Conservation (phyloP, 1,140 invertebrate species). For the Ladona fulva region DNA sequence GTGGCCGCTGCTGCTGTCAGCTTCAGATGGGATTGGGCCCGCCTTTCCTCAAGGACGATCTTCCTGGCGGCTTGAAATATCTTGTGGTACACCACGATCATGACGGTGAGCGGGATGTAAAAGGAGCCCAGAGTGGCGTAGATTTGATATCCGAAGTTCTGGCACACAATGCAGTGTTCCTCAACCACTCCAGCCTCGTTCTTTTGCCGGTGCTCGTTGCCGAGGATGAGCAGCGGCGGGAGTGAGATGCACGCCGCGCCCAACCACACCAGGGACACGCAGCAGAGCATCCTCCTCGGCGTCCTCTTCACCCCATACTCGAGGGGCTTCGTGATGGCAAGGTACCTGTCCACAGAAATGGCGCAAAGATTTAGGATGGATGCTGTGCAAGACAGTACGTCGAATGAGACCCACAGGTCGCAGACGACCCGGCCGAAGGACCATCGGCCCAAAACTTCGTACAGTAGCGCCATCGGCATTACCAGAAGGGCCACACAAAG, state of each 20-base stretch:
- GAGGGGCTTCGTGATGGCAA: constrained; percentile 83
- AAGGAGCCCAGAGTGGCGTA: constrained; percentile 85
- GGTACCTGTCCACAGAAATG: constrained; percentile 80
- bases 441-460: constrained; percentile 73
- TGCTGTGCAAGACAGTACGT: constrained; percentile 73
- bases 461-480: constrained; percentile 78
- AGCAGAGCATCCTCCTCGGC: constrained; percentile 70
- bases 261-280: constrained; percentile 82
- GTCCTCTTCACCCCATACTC: constrained; percentile 83
- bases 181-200: constrained; percentile 45
- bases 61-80: constrained; percentile 76
- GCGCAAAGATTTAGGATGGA: constrained; percentile 87
- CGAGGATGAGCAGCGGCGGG: constrained; percentile 76
- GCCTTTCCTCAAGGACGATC: constrained; percentile 74
- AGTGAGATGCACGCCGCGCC: constrained; percentile 80
- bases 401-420: constrained; percentile 77
- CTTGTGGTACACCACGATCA: constrained; percentile 84
- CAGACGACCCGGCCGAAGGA: constrained; percentile 74
- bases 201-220: constrained; percentile 61
- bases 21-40: constrained; percentile 74
- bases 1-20: constrained; percentile 36
- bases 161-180: constrained; percentile 66
- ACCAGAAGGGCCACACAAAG: constrained; percentile 72
- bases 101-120: constrained; percentile 79
- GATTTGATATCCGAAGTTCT: constrained; percentile 80